phyloP scores from a whole-genome alignment of 2,797 vertebrate genomes.

The Acanthurus leucopareius region DNA sequence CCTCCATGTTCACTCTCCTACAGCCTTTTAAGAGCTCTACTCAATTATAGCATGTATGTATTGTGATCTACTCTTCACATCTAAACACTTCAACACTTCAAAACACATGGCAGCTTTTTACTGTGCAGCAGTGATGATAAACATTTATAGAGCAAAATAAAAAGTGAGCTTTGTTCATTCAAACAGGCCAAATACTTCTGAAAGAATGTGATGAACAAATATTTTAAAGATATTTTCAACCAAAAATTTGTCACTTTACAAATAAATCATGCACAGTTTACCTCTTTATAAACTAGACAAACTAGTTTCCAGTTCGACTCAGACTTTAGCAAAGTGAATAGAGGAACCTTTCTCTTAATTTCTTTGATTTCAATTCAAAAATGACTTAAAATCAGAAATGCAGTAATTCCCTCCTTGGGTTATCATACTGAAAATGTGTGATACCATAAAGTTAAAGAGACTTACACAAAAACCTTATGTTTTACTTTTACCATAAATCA shows the following conservation, averaged over 20 bases:
- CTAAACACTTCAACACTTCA: too few species aligned
- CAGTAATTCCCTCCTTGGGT: neutral
- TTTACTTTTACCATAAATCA: neutral
- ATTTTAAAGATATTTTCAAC: neutral
- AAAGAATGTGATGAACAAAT: neutral
- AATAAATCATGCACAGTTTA: neutral
- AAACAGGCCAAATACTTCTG: neutral
- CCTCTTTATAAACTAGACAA: slow-evolving; percentile 1
- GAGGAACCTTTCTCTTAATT: neutral
- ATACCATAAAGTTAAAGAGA: neutral
- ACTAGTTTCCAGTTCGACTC: neutral
- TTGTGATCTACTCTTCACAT: too few species aligned
- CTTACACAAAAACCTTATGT: neutral
- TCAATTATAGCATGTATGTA: too few species aligned
- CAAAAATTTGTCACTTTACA: neutral
- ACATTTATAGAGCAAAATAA: too few species aligned
- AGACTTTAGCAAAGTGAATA: neutral
- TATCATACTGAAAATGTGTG: neutral
- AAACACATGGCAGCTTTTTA: too few species aligned
- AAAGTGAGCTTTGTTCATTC: too few species aligned
- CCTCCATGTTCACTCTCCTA: neutral
- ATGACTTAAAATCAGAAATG: neutral
- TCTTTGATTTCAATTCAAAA: neutral
- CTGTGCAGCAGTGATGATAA: too few species aligned
- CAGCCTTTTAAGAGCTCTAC: neutral